Evolutionary conservation across 2,797 vertebrate species (phyloP).

Genomic region (Muscicapa comitata): DNA sequence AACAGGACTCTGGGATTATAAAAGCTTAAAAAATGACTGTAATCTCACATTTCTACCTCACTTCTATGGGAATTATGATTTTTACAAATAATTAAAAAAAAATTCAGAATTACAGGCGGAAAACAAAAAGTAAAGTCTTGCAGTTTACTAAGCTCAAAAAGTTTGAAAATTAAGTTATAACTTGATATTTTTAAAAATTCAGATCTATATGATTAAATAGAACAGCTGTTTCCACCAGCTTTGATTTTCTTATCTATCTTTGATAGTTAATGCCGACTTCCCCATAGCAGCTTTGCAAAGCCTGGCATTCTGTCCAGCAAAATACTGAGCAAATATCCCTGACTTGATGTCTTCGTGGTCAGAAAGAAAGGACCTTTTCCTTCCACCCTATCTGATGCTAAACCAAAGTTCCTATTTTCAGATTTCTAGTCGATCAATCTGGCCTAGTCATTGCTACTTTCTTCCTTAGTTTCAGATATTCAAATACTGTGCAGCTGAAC

Average conservation of each 20-base stretch:
- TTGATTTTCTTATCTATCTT: not conserved
- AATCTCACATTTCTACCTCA: not conserved
- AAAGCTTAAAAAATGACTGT: not conserved
- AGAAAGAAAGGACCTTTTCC: not conserved
- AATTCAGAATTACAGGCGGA: not conserved
- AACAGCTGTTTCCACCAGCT: not conserved
- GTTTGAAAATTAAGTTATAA: not conserved
- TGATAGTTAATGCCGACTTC: not conserved
- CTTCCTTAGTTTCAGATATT: not conserved
- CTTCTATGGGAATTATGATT: not conserved
- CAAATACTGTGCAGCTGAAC: not conserved
- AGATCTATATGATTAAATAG: not conserved
- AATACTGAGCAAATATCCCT: not conserved
- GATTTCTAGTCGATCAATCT: not conserved
- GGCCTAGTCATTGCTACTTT: not conserved
- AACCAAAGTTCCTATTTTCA: not conserved
- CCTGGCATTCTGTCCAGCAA: not conserved
- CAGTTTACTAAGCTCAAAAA: not conserved
- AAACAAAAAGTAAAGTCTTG: not conserved
- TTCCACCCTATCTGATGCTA: not conserved
- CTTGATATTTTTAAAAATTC: not conserved
- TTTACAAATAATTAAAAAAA: not conserved
- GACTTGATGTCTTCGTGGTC: accelerated
- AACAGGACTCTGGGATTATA: not conserved
- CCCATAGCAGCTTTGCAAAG: not conserved